Conservation (phyloP, 2,797 vertebrate genomes). For the Taenioides sp. region DNA sequence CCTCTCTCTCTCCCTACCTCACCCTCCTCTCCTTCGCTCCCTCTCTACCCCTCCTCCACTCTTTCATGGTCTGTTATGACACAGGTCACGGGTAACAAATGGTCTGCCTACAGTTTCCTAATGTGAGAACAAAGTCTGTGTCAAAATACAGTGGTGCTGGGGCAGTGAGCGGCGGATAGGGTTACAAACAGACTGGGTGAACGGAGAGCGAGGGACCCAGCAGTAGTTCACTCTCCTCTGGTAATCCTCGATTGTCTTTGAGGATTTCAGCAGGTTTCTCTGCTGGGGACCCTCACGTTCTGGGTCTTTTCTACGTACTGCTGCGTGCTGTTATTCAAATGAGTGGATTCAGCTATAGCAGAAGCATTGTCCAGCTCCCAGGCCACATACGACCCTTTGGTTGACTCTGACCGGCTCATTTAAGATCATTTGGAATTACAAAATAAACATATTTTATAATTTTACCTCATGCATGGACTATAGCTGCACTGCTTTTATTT, state of each 20-base stretch:
- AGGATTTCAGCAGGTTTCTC: constrained; percentile 63
- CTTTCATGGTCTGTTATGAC: constrained; percentile 74
- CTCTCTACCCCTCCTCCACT: constrained; percentile 35
- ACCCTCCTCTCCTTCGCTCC: constrained; percentile 30
- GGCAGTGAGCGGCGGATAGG: constrained; percentile 62
- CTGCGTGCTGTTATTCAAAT: neutral
- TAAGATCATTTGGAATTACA: no score
- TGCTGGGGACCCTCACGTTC: constrained; percentile 29
- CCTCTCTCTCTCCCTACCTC: neutral
- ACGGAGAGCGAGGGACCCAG: constrained; percentile 38
- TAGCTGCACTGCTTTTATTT: no score
- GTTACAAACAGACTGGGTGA: constrained; percentile 78
- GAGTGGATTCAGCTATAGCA: constrained; percentile 1
- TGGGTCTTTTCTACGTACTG: constrained; percentile 37
- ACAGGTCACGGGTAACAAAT: constrained; percentile 76
- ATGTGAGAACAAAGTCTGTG: constrained; percentile 80
- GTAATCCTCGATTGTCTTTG: constrained; percentile 71
- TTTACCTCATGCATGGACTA: no score
- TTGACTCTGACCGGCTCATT: no score
- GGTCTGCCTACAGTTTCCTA: constrained; percentile 72
- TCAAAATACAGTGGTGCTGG: constrained; percentile 73
- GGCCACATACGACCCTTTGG: no score
- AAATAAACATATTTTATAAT: no score
- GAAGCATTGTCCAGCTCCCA: no score
- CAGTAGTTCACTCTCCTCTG: constrained; percentile 73